Base-by-base conservation (phyloP, 2,113 vertebrate genomes). In the Oryzias woworae region DNA sequence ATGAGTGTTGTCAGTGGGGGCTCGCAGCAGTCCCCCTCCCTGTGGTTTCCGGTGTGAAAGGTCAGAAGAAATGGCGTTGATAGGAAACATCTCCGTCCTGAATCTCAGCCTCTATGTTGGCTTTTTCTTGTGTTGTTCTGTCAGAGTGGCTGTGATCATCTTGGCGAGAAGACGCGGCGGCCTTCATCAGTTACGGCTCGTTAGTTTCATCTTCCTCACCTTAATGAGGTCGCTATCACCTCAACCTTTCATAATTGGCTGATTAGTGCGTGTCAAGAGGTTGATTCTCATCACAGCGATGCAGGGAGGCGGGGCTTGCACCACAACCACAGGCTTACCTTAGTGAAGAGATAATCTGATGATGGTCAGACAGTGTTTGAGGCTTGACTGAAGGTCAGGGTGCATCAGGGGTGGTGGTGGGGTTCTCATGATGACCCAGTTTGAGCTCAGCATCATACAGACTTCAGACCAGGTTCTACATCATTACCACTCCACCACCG, bases 171-270 rank as follows among this genome's bases (percentile, higher is more conserved):
- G 68, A 49, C 57, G 51, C 16, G 56, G 75, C 56, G 66, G 66
- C 85, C 84, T 52, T 71, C 85, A 89, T 88, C 84, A 81, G 87
- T 86, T 82, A 84, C 2, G 84, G 87, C 78, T 86, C 70, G 12
- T 89, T 89, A 87, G 78, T 74, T 73, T 82, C 80, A 87, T 81
- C 75, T 57, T 71, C 72, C 71, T 67, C 77, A 18, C 71, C 49
- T 61, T 87, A 87, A 87, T 87, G 85, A 87, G 86, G 86, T 89
- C 81, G 72, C 57, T 78, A 81, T 88, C 84, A 88, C 84, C 81
- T 80, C 73, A 4, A 66, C 83, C 83, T 75, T 75, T 81, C 67
- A 71, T 81, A 80, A 85, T 85, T 83, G 71, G 71, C 69, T 88
- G 87, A 88, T 88, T 81, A 88, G 66, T 75, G 62, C 57, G 62